These are phyloP conservation scores for Rhineura floridana DNA, from an alignment of 2,113 vertebrate species.

Conservation along the genomic window DNA sequence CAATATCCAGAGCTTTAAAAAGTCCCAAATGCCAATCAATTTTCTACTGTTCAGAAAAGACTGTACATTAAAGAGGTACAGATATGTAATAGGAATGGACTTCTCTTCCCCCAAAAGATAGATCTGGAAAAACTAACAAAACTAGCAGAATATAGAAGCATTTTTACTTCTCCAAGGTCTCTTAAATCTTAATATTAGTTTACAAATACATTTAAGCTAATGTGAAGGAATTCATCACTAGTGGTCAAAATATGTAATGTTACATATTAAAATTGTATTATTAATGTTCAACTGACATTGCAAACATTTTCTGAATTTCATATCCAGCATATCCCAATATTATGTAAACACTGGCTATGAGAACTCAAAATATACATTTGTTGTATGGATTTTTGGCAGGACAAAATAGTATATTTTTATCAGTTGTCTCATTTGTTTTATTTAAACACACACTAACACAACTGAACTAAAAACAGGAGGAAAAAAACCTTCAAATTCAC, in stretches of 20 bases:
- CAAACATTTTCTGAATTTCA: conserved; percentile 32
- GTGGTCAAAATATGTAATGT: conserved; percentile 20
- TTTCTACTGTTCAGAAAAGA: conserved; percentile 51
- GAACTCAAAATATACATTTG: conserved; percentile 22
- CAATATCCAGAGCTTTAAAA: conserved; percentile 58
- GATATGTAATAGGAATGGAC: conserved; percentile 52
- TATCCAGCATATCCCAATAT: conserved; percentile 37
- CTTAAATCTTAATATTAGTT: conserved; percentile 49
- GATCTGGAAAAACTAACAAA: conserved; percentile 37
- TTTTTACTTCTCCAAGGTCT: conserved; percentile 57
- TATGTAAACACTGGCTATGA: conserved; percentile 29
- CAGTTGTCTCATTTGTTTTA: background rate
- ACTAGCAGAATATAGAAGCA: conserved; percentile 42
- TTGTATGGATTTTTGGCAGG: conserved; percentile 17
- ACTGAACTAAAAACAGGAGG: conserved; percentile 24
- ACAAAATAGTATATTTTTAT: background rate
- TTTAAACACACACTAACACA: background rate
- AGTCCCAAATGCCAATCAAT: conserved; percentile 54
- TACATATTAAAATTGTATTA: background rate
- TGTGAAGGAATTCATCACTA: conserved; percentile 47
- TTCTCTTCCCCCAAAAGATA: conserved; percentile 52
- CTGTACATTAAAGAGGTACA: conserved; percentile 50
- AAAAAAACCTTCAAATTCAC: background rate
- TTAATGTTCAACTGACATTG: conserved; percentile 1
- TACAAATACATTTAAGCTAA: conserved; percentile 52